Evolutionary conservation across 2,888 invertebrate species (phyloP), one percentile per base, ranked within the genome.

Genomic region (Pyrochroa serraticornis): DNA sequence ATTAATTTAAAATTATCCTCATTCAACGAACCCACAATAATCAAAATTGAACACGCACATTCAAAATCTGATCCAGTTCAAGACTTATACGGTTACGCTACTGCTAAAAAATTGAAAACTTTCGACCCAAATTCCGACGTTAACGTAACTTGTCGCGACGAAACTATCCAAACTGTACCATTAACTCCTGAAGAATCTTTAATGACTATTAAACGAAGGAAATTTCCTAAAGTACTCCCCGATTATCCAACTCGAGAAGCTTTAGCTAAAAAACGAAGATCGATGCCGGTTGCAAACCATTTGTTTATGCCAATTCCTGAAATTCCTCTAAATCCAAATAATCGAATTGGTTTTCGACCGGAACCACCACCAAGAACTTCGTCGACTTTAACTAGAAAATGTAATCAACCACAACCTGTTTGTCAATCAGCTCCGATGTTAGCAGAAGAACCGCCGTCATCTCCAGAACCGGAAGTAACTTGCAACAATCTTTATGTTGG

Each of bases 221-320:
- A 92, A 74, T 93, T 88, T 72, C 93, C 93, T 0, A 93, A 93
- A 82, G 93, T 93, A 1, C 75, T 93, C 32, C 93, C 93, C n/a
- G 92, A 92, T 76, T 85, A 89, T 67, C 86, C 87, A 1, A 71
- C 70, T 8, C 68, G 78, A 53, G 75, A 76, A 61, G 70, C 73
- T 7, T 64, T 75, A 52, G 68, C 73, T 12, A 73, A 71, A 63
- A 88, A 88, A 69, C 79, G 88, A n/a, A 78, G 87, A 50, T 88
- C 88, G 1, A 79, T 89, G 74, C 89, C 89, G 62, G 85, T 86
- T 2, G 79, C 80, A 46, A 75, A 75, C 35, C 73, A 76, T 54
- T 51, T 77, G 6, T 73, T 74, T 54, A 46, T 71, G 46, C 75
- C 75, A 1, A 72, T 77, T 55, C 70, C 74, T 13, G 76, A 77